Base-by-base conservation (phyloP, 2,797 vertebrate genomes). In the Microtus californicus region DNA sequence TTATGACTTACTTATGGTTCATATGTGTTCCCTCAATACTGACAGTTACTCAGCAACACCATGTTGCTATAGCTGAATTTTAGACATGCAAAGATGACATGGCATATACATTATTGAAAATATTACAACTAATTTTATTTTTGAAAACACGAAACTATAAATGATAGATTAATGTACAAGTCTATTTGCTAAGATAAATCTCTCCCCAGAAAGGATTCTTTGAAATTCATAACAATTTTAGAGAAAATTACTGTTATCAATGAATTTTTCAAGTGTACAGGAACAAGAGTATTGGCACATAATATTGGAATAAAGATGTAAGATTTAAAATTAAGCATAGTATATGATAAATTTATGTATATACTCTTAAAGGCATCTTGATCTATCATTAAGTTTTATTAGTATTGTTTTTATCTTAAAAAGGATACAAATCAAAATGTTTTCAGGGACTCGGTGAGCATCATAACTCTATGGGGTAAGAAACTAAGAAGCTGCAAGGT, bases 361-460 rank as follows among this genome's bases (percentile, higher is more conserved):
- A 80, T 87, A 93, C 95, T 95, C 79, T 85, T 95, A 92, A 95
- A 96, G 78, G 90, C 43, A 96, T 86, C 37, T 83, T 83, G 76
- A 93, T 56, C 71, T 67, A 91, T 92, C 51, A 94, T 95, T 95
- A 96, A 94, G 67, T 91, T 83, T 91, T 80, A 92, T 95, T 93
- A 67, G 37, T 89, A 27, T 81, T 95, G 86, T 85, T 94, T 97
- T 96, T 97, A 59, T 63, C 54, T 96, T 95, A 92, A 92, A 88
- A 92, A 93, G 25, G 6, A 10, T 91, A 93, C 45, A 96, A 94
- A 90, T 71, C 59, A 79, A 93, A 96, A 93, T 95, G 74, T 25
- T 87, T 87, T 86, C 40, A 67, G 86, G 82, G 43, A 51, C 45
- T 85, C 88, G 90, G 73, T 15, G 88, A 93, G 63, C 40, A 48